Evolutionary conservation across 1,140 invertebrate genomes (phyloP).

Genomic region (Drosophila seguyi): DNA sequence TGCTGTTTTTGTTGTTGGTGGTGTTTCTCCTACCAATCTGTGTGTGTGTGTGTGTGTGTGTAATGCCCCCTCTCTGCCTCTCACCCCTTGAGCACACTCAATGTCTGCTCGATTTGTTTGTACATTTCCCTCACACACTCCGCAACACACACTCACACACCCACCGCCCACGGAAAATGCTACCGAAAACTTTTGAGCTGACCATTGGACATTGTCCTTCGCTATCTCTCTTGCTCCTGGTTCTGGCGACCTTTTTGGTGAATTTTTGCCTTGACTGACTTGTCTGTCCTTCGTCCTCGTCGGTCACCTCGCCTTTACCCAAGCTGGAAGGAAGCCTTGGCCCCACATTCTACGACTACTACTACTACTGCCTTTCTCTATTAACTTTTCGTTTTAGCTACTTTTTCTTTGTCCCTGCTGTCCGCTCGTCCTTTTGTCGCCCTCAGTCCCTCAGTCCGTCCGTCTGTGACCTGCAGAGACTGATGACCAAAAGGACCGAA

Average conservation of each 20-base stretch:
- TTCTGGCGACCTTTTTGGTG: slow-evolving; percentile 68
- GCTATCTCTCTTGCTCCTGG: slow-evolving; percentile 26
- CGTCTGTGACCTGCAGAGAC: slow-evolving; percentile 75
- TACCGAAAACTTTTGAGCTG: slow-evolving; percentile 37
- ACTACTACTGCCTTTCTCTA: slow-evolving; percentile 68
- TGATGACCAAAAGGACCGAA: slow-evolving; percentile 64
- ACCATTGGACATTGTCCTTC: slow-evolving; percentile 55
- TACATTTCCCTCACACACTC: slow-evolving; percentile 59
- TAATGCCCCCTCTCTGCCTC: background rate
- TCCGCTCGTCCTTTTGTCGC: slow-evolving; percentile 14
- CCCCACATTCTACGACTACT: slow-evolving; percentile 63
- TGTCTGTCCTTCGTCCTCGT: slow-evolving; percentile 40
- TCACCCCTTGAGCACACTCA: slow-evolving; percentile 28
- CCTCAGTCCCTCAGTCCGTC: slow-evolving; percentile 18
- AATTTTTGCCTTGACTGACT: slow-evolving; percentile 77
- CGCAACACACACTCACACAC: background rate
- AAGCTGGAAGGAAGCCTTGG: slow-evolving; percentile 63
- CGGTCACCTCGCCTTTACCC: slow-evolving; percentile 42
- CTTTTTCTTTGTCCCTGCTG: slow-evolving; percentile 71
- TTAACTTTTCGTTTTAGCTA: slow-evolving; percentile 83
- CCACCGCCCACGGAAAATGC: slow-evolving; percentile 10
- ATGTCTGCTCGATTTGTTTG: slow-evolving; percentile 82
- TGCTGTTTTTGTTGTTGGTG: background rate
- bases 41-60: background rate
- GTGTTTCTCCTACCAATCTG: slow-evolving; percentile 39